Evolutionary conservation across 2,797 vertebrate genomes (phyloP), one percentile per base, ranked within the genome.

Genomic region (Oreonectes daqikongensis): DNA sequence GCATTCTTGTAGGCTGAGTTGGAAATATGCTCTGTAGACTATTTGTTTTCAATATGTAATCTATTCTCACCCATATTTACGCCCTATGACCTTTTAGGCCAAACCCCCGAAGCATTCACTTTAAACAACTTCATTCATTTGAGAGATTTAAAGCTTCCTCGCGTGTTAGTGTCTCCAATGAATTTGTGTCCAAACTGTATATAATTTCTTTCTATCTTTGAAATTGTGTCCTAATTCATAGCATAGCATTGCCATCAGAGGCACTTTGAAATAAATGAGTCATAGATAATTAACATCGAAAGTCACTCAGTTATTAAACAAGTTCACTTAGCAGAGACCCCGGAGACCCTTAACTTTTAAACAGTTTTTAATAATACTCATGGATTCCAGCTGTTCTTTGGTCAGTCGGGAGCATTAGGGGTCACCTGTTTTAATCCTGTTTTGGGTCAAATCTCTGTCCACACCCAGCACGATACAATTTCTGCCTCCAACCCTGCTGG

Each of bases 391-490:
- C 65, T 72, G 89, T 71, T 85, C 63, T 40, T 74, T 83, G 72
- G 72, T 84, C 81, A 38, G 78, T 83, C 77, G 18, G 60, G 68
- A 80, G 83, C 68, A 85, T 88, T 69, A 67, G 84, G 87, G 88
- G 87, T 84, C 64, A 82, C 66, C 38, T 81, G 24, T 66, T 83
- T 84, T 86, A 89, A 89, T 90, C 64, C 79, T 85, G 85, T 84
- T 85, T 79, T 40, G 32, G 44, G 55, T 2, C 66, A 63, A 77
- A 77, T 63, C 42, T 50, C 11, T 22, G n/a, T 77, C 66, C 65
- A 77, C 75, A 77, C 75, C 53, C 75, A 69, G 75, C 75, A 77
- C 15, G 64, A 75, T 57, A 59, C 73, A 48, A 68, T 24, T 67
- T 57, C 38, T 75, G 72, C 38, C n/a, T 7, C 59, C 22, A 42